Conservation (phyloP, 1,140 invertebrate species). For the Zophobas morio region DNA sequence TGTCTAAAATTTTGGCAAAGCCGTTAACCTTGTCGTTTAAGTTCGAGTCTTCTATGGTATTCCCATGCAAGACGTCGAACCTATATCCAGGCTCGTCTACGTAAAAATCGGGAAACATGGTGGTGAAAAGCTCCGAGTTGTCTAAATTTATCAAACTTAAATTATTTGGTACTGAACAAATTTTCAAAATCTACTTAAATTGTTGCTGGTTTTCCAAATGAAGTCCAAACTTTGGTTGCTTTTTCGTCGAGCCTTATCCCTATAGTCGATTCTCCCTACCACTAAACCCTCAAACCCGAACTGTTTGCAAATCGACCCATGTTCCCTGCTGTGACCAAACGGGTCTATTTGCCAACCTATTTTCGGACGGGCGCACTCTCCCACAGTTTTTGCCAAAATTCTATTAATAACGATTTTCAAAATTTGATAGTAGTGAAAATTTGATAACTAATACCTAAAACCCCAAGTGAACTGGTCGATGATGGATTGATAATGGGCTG, state of each 20-base stretch:
- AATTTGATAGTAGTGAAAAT: constrained; percentile 53
- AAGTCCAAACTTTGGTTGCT: constrained; percentile 81
- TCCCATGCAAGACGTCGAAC: constrained; percentile 79
- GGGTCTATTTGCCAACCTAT: constrained; percentile 84
- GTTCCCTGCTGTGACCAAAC: constrained; percentile 81
- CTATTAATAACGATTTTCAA: constrained; percentile 43
- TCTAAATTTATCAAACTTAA: constrained; percentile 13
- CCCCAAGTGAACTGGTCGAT: constrained; percentile 87
- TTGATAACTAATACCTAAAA: constrained; percentile 68
- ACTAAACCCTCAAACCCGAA: constrained; percentile 82
- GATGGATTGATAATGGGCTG: constrained; percentile 85
- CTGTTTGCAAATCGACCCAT: constrained; percentile 78
- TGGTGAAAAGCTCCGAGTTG: constrained; percentile 51
- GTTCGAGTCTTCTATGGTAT: constrained; percentile 72
- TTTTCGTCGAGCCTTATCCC: constrained; percentile 77
- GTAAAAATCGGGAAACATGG: constrained; percentile 68
- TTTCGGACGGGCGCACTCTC: constrained; percentile 76
- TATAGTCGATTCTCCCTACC: constrained; percentile 83
- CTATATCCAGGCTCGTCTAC: constrained; percentile 80
- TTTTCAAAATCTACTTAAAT: constrained; percentile 43
- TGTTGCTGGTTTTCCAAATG: constrained; percentile 78
- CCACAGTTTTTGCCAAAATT: constrained; percentile 73
- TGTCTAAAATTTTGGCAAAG: background rate
- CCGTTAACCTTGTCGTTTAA: constrained; percentile 66
- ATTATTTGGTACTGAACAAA: too few relatives aligned